Base-by-base conservation (phyloP, 2,888 invertebrate species). In the Lydus trimaculatus region DNA sequence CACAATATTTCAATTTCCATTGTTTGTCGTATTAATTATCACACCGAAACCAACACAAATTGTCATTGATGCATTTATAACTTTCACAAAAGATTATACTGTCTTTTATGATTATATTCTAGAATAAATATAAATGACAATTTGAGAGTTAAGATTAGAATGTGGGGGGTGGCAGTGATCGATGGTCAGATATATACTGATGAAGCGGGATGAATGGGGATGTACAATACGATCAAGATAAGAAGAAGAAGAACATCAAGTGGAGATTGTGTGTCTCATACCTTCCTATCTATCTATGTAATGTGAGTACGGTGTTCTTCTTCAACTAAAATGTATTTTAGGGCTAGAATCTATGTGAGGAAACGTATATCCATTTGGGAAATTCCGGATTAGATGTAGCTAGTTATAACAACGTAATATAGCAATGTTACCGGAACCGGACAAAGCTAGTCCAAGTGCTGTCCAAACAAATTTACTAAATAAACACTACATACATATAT, bases 401-500 rank as follows among this genome's bases (percentile, higher is more conserved):
- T 68, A 67, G 73, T 75, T 75, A 75, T 73, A 75, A 76, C 77
- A 76, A 71, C 75, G 76, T 78, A 79, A 79, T 78, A 78, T 74
- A 74, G 66, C 72, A 71, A 73, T 74, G 72, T 70, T 70, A 76
- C 74, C 80, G 78, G 77, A 79, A 79, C 77, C 78, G 80, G 79
- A 80, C 79, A 81, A 79, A 79, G 77, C 77, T 75, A 77, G 76
- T 78, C 76, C 79, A 77, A 79, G 78, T 77, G 76, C 79, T 79
- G 77, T 78, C 77, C 79, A 79, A 81, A 80, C 79, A 80, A 80
- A 81, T 80, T 80, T 80, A 75, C 79, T 79, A 76, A 80, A 79
- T 77, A 79, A 81, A 81, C 80, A 78, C 72, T 72, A 74, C 73
- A 67, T 23, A n/a, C n/a, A n/a, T n/a, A n/a, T n/a, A 13, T 15